Base-by-base conservation (phyloP, 1,140 invertebrate genomes). In the Thaumetopoea pityocampa region DNA sequence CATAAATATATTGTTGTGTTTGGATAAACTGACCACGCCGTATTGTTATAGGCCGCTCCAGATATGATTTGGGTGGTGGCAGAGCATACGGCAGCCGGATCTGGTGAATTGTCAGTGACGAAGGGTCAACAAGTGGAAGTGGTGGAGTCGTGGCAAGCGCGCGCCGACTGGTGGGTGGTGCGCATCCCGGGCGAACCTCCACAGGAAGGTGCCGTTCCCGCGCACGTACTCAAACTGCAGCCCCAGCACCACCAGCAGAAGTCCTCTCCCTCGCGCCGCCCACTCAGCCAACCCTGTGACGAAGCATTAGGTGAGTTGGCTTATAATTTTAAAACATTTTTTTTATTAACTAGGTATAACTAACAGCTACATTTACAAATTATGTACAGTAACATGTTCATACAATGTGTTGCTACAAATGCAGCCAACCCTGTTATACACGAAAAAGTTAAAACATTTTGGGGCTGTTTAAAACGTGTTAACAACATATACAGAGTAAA, bases 51-150 rank as follows among this genome's bases (percentile, higher is more conserved):
- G 73, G 71, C 69, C 18, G 65, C 61, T 12, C 60, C 64, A 6
- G 94, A 96, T 65, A 92, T 95, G 88, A 95, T 93, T 30, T 95
- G 94, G 93, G 94, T 96, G 37, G 88, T 96, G 5, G 90, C 90
- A 9, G 94, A 96, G 70, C 92, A 94, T 68, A 86, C 85, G n/a
- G 92, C 93, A 0, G 72, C 90, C 1, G 89, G 89, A 35, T 81
- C 89, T 6, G 90, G 91, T 18, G 94, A 96, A 72, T 67, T 96
- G 44, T 90, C 88, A 11, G 94, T 96, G 4, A 86, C 81, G 24
- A 95, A 95, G 67, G 94, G 94, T 5, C 96, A 97, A 78, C 95
- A 97, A 80, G 96, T 98, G 26, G 96, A 98, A 67, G 91, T 98
- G 32, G 70, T 98, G 30, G 96, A 97, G 61, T 85, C 90, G 29